Evolutionary conservation across 2,888 invertebrate genomes (phyloP), one percentile per base, ranked within the genome.

Genomic region (Andrena marginata): DNA sequence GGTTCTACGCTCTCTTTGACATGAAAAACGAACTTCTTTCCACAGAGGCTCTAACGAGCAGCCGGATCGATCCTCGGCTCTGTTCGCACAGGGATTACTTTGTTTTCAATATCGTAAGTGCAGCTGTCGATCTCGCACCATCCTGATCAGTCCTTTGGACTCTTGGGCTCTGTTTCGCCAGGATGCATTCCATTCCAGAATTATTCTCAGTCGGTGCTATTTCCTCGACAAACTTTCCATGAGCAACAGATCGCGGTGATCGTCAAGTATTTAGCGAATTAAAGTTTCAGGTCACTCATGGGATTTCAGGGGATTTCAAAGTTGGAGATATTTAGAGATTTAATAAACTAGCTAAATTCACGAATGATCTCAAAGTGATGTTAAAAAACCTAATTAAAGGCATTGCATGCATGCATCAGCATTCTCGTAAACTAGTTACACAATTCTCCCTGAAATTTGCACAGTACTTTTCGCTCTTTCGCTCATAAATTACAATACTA

Each of bases 101-200:
- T 74, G 78, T 78, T 63, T 78, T 68, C 67, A 74, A 78, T 78
- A 74, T 74, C 75, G 74, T 68, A 5, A 78, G 68, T 75, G 76
- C 26, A 54, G n/a, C 62, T 51, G 1, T 16, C 16, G 13, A 49
- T 48, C 68, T 29, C 33, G 42, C 63, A 26, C 68, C 54, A 54
- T 68, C 63, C 75, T 56, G 63, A 78, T 75, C 63, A 33, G 31
- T 23, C 16, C 56, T 64, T 33, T 26, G 29, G 16, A 23, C 63
- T 7, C n/a, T 10, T 8, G n/a, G 13, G 4, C 23, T n/a, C 7
- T n/a, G 26, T 10, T n/a, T 10, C 13, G 8, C 0, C 10, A 42
- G 42, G 5, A 48, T 35, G 48, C 48, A 23, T 26, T 13, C 56
- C 13, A 54, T 70, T 56, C 23, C 49, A 20, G 20, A 7, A 26